A percentile compares a stretch with the other conserved stretches of the same genome.
phyloP scores from a whole-genome alignment of 2,888 invertebrate genomes.

The Tinea trinotella region DNA sequence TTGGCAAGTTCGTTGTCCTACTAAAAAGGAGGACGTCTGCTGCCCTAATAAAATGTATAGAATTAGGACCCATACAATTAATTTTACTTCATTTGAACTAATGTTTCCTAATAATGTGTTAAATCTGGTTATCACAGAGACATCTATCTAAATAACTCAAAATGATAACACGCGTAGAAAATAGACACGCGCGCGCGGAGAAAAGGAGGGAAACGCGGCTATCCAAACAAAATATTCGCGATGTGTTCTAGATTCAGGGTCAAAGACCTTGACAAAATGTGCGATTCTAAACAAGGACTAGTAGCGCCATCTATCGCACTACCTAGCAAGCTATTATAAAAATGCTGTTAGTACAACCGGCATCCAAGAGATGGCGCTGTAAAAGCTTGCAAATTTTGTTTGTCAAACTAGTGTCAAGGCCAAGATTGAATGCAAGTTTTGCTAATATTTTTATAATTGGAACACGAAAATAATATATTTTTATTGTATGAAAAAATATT shows the following conservation, averaged over 20 bases:
- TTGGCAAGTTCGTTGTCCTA: constrained; percentile 41
- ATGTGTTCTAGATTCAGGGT: constrained; percentile 24
- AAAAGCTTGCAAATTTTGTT: constrained; percentile 49
- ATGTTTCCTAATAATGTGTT: not conserved
- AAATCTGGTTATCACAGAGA: too few species aligned
- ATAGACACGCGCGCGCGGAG: constrained; percentile 1
- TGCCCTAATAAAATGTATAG: not conserved
- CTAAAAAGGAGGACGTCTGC: constrained; percentile 30
- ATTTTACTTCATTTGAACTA: too few species aligned
- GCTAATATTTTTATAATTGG: not conserved
- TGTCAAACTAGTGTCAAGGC: constrained; percentile 54
- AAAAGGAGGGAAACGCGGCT: not conserved
- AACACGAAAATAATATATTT: not conserved
- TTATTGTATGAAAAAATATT: not conserved
- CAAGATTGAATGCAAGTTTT: constrained; percentile 34
- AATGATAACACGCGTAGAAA: constrained; percentile 12
- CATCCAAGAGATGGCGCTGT: constrained; percentile 33
- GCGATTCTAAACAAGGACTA: constrained; percentile 23
- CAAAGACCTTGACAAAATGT: constrained; percentile 28
- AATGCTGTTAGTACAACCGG: not conserved
- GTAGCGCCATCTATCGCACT: constrained; percentile 43
- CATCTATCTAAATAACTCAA: not conserved
- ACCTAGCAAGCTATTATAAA: not conserved
- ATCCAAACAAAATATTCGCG: constrained; percentile 12
- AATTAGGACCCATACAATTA: not conserved